Base-by-base conservation (phyloP, 2,888 invertebrate genomes). In the Apotomis turbidana region DNA sequence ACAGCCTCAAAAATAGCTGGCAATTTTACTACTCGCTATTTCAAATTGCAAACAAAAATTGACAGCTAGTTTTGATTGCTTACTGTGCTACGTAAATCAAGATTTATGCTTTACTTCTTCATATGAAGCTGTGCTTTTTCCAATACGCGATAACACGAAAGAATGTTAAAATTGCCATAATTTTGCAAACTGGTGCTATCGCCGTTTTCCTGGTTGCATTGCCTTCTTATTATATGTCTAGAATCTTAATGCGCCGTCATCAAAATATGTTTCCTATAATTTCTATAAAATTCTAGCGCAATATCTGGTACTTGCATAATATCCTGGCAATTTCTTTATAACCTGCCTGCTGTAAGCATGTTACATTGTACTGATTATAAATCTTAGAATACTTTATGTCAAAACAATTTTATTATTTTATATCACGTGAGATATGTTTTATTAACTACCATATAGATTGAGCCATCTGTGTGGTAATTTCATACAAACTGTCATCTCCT, bases 141-240 rank as follows among this genome's bases (percentile, higher is more conserved):
- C 27, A 27, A 27, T 27, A 27, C 27, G 2, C 2, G 27, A 58
- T n/a, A 36, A 12, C 38, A 38, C 38, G 10, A 44, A 10, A 59
- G 41, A 44, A 44, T 62, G 41, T 1, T 38, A 51, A 38, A 41
- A n/a, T 27, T 9, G 44, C 49, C 38, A 4, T 52, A 9, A 41
- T 12, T 49, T 64, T 10, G 1, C 9, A 49, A 49, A 49, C 41
- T 3, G 8, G 13, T 38, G 38, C 10, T 13, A 49, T 46, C 36
- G 9, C 44, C 10, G 52, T 59, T 55, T 51, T 46, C 58, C 8
- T 60, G 64, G 46, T 46, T 60, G 49, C 51, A 10, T 46, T 27
- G 12, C 54, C 10, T 54, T 60, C 54, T 66, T 66, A 66, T 60
- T 66, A 66, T 66, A 71, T 15, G 38, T 15, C 12, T 71, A 13